Evolutionary conservation across 2,888 invertebrate genomes (phyloP), one percentile per base, ranked within the genome.

Genomic region (Tiliacea aurago): DNA sequence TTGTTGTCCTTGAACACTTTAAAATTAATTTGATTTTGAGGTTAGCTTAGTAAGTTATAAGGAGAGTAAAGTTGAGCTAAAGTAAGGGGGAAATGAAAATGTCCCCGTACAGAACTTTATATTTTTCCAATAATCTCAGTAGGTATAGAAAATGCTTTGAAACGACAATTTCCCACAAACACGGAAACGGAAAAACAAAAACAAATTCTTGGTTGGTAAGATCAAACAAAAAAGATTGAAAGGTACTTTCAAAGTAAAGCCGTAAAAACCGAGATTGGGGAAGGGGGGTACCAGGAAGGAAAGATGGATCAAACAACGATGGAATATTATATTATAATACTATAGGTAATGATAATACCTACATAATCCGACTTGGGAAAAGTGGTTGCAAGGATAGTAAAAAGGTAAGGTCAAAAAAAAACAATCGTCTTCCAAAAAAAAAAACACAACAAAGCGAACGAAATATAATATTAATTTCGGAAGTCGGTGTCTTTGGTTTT

Each of bases 201-300:
- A 53, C 41, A 37, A 13, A 43, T 37, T 37, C 7, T 18, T 66
- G 74, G 56, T 37, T 28, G 20, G 45, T 18, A 33, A 20, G 55
- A 81, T 61, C 64, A 74, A 80, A 66, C 28, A 59, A 63, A 28
- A 53, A 18, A 67, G 0, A 78, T 81, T 67, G 37, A 55, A 75
- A 45, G 58, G 43, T 49, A 37, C 10, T 68, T 65, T 28, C 55
- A 41, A 65, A 73, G 37, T 53, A n/a, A 69, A 63, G n/a, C 55
- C 62, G 18, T 59, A 59, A 55, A 74, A 49, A 33, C 59, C 2
- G 37, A 45, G 41, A 49, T 83, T 62, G n/a, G 41, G 51, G 63
- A 45, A 55, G 6, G 18, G 6, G 18, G 18, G 13, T 47, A 10
- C 53, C n/a, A 20, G 9, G 49, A 70, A 66, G 62, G 23, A 70